Conservation (phyloP, 2,888 invertebrate species). For the Caenorhabditis zanzibari region DNA sequence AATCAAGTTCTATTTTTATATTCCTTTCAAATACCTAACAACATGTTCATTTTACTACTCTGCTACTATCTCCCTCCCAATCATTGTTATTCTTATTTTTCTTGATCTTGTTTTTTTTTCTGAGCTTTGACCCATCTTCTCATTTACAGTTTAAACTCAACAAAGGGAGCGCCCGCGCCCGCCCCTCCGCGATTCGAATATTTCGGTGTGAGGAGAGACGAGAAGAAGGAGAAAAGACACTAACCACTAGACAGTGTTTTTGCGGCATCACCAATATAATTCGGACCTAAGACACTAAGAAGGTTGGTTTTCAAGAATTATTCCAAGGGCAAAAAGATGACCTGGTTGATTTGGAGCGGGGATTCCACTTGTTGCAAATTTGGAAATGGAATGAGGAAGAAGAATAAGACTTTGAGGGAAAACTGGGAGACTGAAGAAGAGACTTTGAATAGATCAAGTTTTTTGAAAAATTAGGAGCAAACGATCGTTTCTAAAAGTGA, state of each 20-base stretch:
- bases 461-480: neutral
- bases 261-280: slow-evolving; percentile 43
- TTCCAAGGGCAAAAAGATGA: slow-evolving; percentile 44
- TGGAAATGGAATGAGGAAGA: slow-evolving; percentile 4
- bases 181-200: slow-evolving; percentile 57
- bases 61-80: neutral
- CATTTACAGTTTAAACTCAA: slow-evolving; percentile 54
- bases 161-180: slow-evolving; percentile 48
- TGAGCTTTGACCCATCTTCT: slow-evolving; percentile 38
- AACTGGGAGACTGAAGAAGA: neutral
- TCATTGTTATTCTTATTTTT: slow-evolving; percentile 40
- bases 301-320: slow-evolving; percentile 37
- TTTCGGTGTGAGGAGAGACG: slow-evolving; percentile 5
- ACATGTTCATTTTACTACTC: slow-evolving; percentile 20
- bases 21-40: slow-evolving; percentile 29
- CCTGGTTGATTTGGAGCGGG: slow-evolving; percentile 21
- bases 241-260: slow-evolving; percentile 12
- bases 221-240: neutral
- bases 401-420: neutral
- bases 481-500: no score
- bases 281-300: slow-evolving; percentile 45
- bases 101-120: neutral
- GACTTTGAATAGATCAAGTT: neutral
- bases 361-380: slow-evolving; percentile 9
- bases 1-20: slow-evolving; percentile 50